Evolutionary conservation across 2,113 vertebrate genomes (phyloP).

Genomic region (Perca fluviatilis): DNA sequence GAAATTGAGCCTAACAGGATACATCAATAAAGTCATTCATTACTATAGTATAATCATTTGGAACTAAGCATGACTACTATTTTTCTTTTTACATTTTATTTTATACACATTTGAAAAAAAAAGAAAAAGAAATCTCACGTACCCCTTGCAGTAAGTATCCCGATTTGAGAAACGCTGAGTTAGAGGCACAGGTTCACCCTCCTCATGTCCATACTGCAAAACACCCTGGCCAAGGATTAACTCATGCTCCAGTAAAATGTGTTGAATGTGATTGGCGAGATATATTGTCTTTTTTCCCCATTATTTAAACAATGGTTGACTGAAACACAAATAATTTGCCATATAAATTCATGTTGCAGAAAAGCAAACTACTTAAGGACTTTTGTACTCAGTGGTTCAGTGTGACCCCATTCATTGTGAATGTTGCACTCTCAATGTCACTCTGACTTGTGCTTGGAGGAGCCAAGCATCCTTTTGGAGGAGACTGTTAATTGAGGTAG

Average conservation of each 20-base stretch:
- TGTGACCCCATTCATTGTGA: conserved; percentile 67
- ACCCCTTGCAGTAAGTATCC: too few species aligned
- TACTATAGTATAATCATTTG: too few species aligned
- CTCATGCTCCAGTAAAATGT: not conserved
- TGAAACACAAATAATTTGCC: conserved; percentile 45
- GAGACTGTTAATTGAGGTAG: conserved; percentile 71
- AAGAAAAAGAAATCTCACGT: too few species aligned
- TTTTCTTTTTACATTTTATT: too few species aligned
- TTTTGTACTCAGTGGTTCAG: conserved; percentile 55
- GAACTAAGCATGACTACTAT: too few species aligned
- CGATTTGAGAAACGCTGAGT: too few species aligned
- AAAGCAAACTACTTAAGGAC: conserved; percentile 27
- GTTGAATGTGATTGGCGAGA: not conserved
- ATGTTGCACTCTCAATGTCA: conserved; percentile 74
- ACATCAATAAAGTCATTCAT: too few species aligned
- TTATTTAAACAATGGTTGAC: conserved; percentile 5
- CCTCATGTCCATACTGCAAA: not conserved
- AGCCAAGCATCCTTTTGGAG: conserved; percentile 66
- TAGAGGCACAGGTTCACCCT: not conserved
- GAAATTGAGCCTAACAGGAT: too few species aligned
- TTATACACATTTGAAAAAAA: too few species aligned
- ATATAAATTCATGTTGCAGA: conserved; percentile 33
- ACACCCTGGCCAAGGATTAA: not conserved
- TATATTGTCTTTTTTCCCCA: not conserved
- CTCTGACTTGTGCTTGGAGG: conserved; percentile 70